Conservation (phyloP, 2,888 invertebrate genomes). For the Barypeithes pellucidus region DNA sequence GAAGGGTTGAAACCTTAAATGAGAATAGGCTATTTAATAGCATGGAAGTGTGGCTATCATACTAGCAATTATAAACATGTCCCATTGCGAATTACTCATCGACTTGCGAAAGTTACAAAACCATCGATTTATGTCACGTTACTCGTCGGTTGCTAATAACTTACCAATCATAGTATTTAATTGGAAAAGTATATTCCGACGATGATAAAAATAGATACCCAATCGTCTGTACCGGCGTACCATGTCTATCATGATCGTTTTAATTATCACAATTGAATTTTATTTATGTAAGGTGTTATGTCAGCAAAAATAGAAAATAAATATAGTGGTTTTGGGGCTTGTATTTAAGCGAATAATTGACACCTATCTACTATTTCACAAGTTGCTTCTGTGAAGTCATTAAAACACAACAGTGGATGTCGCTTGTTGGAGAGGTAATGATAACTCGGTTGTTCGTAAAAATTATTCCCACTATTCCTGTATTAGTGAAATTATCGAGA, state of each 20-base stretch:
- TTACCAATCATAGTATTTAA: slow-evolving; percentile 1
- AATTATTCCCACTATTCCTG: too few relatives aligned
- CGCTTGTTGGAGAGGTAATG: too few relatives aligned
- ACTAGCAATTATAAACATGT: background rate
- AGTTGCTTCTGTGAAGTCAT: too few relatives aligned
- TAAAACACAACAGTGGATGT: too few relatives aligned
- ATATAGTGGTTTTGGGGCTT: too few relatives aligned
- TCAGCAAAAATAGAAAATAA: background rate
- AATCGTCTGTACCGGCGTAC: background rate
- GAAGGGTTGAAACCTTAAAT: too few relatives aligned
- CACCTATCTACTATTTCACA: too few relatives aligned
- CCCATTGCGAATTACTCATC: background rate
- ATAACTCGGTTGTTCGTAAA: too few relatives aligned
- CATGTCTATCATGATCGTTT: background rate
- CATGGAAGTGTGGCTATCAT: background rate
- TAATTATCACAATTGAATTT: background rate
- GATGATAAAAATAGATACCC: background rate
- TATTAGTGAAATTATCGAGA: too few relatives aligned
- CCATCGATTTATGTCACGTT: background rate
- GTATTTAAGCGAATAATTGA: too few relatives aligned
- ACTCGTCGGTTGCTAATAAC: background rate
- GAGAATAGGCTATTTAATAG: too few relatives aligned
- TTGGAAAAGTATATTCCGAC: background rate
- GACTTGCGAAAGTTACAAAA: slow-evolving; percentile 9
- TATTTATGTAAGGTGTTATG: slow-evolving; percentile 9